Conservation (phyloP, 2,797 vertebrate species). For the Cryptoprocta ferox region DNA sequence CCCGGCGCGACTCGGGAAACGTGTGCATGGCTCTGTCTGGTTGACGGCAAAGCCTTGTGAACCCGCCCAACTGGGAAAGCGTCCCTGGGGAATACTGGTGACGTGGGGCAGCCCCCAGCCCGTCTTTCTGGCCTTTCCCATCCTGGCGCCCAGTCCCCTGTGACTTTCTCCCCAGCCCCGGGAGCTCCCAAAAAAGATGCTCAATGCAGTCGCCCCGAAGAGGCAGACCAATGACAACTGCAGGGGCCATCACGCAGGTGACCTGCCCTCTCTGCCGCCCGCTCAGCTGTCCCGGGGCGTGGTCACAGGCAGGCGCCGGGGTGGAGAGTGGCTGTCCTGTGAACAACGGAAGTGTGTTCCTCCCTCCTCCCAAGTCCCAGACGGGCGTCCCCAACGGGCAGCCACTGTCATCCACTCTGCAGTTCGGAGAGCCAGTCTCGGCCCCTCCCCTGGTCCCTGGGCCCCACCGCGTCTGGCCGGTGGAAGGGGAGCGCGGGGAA, state of each 20-base stretch:
- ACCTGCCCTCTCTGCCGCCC: rapidly evolving
- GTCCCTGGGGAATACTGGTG: background rate
- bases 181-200: background rate
- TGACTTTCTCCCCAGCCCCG: background rate
- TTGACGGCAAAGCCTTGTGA: background rate
- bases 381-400: background rate
- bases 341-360: rapidly evolving
- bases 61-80: background rate
- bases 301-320: rapidly evolving
- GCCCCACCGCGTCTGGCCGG: rapidly evolving
- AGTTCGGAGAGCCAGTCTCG: background rate
- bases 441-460: background rate
- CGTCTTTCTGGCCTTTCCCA: too few relatives aligned
- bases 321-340: rapidly evolving
- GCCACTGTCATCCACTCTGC: background rate
- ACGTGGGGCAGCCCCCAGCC: background rate
- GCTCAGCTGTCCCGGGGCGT: rapidly evolving
- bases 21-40: background rate
- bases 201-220: too few relatives aligned
- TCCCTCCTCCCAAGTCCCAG: background rate
- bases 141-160: background rate
- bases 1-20: background rate
- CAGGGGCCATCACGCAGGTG: background rate
- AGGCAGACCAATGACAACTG: background rate
- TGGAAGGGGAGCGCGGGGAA: background rate